These are phyloP conservation scores for Paedocypris micromegethes DNA, from an alignment of 2,797 vertebrate species.

Conservation along the genomic window DNA sequence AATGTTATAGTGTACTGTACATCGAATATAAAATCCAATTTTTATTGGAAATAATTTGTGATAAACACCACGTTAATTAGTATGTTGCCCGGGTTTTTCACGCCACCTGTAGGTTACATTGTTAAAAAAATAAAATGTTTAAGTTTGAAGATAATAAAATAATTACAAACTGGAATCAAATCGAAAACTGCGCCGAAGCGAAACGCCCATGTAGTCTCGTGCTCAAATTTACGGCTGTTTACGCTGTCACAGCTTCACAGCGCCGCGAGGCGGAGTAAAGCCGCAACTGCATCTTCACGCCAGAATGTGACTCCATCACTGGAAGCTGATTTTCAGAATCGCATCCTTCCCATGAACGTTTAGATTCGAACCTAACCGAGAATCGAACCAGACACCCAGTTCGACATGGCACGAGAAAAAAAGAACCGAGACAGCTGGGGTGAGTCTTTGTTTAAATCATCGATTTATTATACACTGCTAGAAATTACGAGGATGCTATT, in stretches of 20 bases:
- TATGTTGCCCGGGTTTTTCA: too few relatives aligned
- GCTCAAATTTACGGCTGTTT: neutral
- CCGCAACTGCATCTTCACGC: slow-evolving; percentile 26
- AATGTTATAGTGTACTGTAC: too few relatives aligned
- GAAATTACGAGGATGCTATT: slow-evolving; percentile 12
- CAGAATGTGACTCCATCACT: slow-evolving; percentile 66
- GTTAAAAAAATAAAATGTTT: too few relatives aligned
- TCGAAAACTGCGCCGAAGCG: too few relatives aligned
- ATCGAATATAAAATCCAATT: too few relatives aligned
- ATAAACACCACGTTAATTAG: too few relatives aligned
- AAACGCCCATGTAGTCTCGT: neutral
- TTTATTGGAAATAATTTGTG: too few relatives aligned
- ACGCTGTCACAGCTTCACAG: neutral
- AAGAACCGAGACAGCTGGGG: slow-evolving; percentile 83
- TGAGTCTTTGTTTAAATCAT: slow-evolving; percentile 63
- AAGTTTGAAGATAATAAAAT: too few relatives aligned
- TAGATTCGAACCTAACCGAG: slow-evolving; percentile 50
- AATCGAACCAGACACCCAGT: slow-evolving; percentile 38
- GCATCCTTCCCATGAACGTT: slow-evolving; percentile 62
- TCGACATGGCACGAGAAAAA: slow-evolving; percentile 71
- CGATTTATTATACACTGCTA: slow-evolving; percentile 7
- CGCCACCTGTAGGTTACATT: too few relatives aligned
- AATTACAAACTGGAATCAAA: too few relatives aligned
- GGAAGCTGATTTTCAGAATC: slow-evolving; percentile 60
- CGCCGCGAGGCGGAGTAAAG: slow-evolving; percentile 43